These are phyloP conservation scores for Heliothis subflexa DNA, from an alignment of 1,140 invertebrate genomes.

Conservation along the genomic window DNA sequence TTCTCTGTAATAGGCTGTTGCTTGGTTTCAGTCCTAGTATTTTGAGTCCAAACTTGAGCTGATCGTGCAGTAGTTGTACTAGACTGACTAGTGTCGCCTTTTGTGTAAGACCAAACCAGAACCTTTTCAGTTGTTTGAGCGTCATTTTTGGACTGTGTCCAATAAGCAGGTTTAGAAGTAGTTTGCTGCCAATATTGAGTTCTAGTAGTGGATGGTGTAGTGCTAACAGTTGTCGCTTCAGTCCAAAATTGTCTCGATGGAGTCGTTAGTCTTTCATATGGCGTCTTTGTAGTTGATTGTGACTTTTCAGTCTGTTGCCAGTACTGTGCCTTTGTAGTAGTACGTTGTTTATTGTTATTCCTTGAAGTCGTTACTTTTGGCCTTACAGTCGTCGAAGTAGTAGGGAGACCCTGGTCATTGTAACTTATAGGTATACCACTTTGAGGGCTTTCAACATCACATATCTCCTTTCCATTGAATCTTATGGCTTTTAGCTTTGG, in stretches of 20 bases:
- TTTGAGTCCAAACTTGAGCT: not conserved
- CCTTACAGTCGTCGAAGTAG: not conserved
- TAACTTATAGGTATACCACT: not conserved
- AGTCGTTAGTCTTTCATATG: not conserved
- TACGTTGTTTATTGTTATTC: conserved; percentile 6
- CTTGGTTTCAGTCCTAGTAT: not conserved
- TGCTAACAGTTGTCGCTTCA: conserved; percentile 4
- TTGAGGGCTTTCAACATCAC: conserved; percentile 66
- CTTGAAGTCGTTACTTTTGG: not conserved
- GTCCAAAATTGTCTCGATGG: not conserved
- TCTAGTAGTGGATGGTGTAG: not conserved
- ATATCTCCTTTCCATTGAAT: conserved; percentile 77
- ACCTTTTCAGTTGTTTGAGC: not conserved
- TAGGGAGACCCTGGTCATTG: not conserved
- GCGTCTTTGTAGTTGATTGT: not conserved
- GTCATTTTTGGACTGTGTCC: not conserved
- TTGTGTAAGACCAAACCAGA: not conserved
- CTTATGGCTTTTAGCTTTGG: conserved; percentile 69
- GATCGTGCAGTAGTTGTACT: not conserved
- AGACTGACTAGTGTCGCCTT: not conserved
- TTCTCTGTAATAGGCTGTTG: not conserved
- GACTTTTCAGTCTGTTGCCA: not conserved
- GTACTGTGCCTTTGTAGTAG: not conserved
- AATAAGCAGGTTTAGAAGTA: not conserved
- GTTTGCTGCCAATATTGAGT: conserved; percentile 10